phyloP scores from a whole-genome alignment of 2,113 vertebrate species.

The Tympanuchus pallidicinctus region DNA sequence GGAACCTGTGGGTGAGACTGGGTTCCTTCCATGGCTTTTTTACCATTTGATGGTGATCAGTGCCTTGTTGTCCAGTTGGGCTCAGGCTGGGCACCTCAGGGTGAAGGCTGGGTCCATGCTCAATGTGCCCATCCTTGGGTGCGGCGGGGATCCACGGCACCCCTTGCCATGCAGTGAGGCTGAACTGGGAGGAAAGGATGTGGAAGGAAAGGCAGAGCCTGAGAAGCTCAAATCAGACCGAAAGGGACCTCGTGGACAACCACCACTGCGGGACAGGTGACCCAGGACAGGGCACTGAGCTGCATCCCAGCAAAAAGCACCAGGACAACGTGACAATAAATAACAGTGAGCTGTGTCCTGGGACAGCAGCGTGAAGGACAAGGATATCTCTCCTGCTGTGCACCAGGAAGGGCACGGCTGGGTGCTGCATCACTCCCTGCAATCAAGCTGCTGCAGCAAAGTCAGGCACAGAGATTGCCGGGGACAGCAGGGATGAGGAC shows the following conservation, averaged over 20 bases:
- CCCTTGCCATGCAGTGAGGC: background rate
- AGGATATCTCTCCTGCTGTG: background rate
- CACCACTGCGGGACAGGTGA: too few relatives aligned
- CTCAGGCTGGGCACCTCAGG: background rate
- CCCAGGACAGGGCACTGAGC: background rate
- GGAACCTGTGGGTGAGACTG: accelerated
- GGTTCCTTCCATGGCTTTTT: background rate
- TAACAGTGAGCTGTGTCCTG: background rate
- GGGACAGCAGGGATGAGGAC: background rate
- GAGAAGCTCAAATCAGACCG: background rate
- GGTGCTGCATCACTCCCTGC: background rate
- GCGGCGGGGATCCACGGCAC: background rate
- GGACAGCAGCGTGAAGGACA: background rate
- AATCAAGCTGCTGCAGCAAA: background rate
- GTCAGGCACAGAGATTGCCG: conserved; percentile 57
- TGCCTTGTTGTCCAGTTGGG: background rate
- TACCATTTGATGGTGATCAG: background rate
- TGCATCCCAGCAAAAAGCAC: background rate
- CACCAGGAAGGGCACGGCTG: background rate
- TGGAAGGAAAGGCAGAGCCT: background rate
- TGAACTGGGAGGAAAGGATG: background rate
- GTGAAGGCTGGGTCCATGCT: accelerated
- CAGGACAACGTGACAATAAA: background rate
- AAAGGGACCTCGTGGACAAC: background rate
- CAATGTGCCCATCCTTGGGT: background rate